Evolutionary conservation across 2,888 invertebrate species (phyloP), one percentile per base, ranked within the genome.

Genomic region (Polydrusus pterygomalis): DNA sequence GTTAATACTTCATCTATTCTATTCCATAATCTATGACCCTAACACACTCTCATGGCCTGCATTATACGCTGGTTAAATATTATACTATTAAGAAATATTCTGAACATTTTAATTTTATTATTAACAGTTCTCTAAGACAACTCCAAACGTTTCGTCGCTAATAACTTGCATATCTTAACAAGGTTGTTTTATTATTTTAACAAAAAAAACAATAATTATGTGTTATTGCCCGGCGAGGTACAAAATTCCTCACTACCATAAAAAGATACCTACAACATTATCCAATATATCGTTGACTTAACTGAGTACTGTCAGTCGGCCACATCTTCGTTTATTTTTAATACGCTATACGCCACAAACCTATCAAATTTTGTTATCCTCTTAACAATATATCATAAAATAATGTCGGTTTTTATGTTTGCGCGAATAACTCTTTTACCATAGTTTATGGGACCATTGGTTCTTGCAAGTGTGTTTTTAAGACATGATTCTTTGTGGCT

Each of bases 361-460:
- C 70, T 72, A 76, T 76, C 76, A 76, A 76, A 76, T 73, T 76
- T 73, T 76, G 76, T 73, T 63, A 73, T 73, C 70, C 73, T 69
- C 70, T 76, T 76, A 76, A 76, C 76, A 72, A 76, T 76, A 76
- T 73, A 73, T 76, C 76, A 76, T 76, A 69, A 64, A 73, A 76
- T 76, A 76, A 75, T 71, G 75, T 68, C 56, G 47, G 62, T 67
- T 75, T 75, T 75, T 75, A 75, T 75, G 75, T 45, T 62, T 38
- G 40, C 38, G 60, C 71, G 54, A 75, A 75, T 71, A 75, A 75
- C 75, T 71, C 75, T 45, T 70, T 75, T 68, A 67, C 67, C 63
- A 20, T 74, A 47, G 69, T 74, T 74, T 69, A 74, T 69, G 51
- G 45, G 63, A 49, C 43, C 54, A 40, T 65, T 75, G 74, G 74